Evolutionary conservation across 2,888 invertebrate species (phyloP).

Genomic region (Mongoloraphidia duomilia): DNA sequence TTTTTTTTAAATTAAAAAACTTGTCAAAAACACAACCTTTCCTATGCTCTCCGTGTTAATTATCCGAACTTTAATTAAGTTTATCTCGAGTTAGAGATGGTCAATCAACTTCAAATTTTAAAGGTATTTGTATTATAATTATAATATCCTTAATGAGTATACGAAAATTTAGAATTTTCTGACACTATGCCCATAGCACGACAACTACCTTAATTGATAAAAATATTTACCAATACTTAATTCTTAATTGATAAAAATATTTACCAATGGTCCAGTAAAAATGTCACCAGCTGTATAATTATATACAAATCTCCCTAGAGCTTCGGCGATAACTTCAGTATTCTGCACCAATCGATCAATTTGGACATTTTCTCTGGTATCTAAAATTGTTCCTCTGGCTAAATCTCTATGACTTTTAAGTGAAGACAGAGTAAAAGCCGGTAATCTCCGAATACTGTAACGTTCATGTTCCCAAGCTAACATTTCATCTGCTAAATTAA

Average conservation of each 20-base stretch:
- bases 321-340: constrained; percentile 63
- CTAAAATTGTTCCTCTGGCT: constrained; percentile 45
- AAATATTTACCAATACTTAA: not conserved
- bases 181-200: no score
- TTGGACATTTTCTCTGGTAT: constrained; percentile 40
- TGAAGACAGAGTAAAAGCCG: constrained; percentile 83
- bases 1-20: no score
- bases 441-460: constrained; percentile 80
- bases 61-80: no score
- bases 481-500: constrained; percentile 83
- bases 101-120: no score
- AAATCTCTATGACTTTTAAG: constrained; percentile 53
- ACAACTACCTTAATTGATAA: no score
- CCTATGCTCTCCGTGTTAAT: no score
- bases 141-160: no score
- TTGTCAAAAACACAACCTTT: no score
- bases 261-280: constrained; percentile 63
- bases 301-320: constrained; percentile 69
- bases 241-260: constrained; percentile 17
- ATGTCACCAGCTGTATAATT: constrained; percentile 50
- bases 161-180: no score
- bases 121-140: no score
- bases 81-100: no score
- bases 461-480: constrained; percentile 96
- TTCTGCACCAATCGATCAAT: constrained; percentile 46